A percentile compares a stretch with the other conserved stretches of the same genome.
Conservation (phyloP, 2,888 invertebrate species). For the Epinotia nisella region DNA sequence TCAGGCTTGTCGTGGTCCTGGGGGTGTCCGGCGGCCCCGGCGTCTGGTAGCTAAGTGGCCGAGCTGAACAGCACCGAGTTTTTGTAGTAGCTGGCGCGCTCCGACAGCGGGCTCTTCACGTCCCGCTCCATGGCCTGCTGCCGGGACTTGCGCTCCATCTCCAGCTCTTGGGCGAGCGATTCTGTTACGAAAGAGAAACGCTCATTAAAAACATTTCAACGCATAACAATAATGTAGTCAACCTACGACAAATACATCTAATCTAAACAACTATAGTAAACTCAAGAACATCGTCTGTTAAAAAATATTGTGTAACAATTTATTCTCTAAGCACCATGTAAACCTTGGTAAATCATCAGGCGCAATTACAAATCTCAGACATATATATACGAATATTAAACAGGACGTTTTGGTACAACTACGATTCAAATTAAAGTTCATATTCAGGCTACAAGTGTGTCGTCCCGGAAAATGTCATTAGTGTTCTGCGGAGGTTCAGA, state of each 20-base stretch:
- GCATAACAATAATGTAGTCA: background rate
- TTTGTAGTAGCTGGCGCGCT: conserved; percentile 93
- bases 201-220: background rate
- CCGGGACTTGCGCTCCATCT: conserved; percentile 93
- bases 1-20: conserved; percentile 72
- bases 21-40: conserved; percentile 75
- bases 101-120: conserved; percentile 93
- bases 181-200: conserved; percentile 85
- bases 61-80: conserved; percentile 95
- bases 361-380: background rate
- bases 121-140: conserved; percentile 92
- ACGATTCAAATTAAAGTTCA: conserved; percentile 42
- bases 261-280: background rate
- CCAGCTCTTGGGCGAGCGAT: conserved; percentile 93
- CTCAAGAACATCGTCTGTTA: background rate
- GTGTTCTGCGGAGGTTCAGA: conserved; percentile 70
- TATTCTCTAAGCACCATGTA: too few species aligned
- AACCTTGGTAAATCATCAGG: background rate
- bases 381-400: background rate
- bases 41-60: conserved; percentile 88
- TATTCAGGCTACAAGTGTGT: conserved; percentile 58
- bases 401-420: conserved; percentile 4
- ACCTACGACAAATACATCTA: background rate
- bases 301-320: background rate
- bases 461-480: conserved; percentile 79